These are phyloP conservation scores for Eolophus roseicapilla DNA, from an alignment of 2,113 vertebrate genomes.

Conservation along the genomic window DNA sequence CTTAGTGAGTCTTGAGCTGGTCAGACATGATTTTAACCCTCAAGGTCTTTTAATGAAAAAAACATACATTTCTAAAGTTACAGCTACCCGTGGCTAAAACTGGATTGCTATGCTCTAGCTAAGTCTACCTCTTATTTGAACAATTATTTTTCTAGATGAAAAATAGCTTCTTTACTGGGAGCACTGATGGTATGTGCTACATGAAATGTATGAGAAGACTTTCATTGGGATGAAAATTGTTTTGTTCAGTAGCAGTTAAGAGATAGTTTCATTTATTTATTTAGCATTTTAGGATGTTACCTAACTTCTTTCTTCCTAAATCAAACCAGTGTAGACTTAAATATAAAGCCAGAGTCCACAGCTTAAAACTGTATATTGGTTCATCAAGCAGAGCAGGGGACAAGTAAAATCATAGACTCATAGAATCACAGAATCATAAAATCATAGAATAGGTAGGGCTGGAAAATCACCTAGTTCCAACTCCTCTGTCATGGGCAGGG, in stretches of 20 bases:
- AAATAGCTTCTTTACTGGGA: background rate
- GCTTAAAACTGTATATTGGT: background rate
- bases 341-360: background rate
- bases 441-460: background rate
- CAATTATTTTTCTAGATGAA: background rate
- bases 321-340: background rate
- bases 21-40: background rate
- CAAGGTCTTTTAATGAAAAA: slow-evolving; percentile 17
- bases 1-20: background rate
- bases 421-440: background rate
- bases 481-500: background rate
- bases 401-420: background rate
- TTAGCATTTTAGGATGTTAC: background rate
- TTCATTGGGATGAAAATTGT: background rate
- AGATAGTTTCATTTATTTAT: background rate
- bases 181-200: background rate
- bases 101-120: background rate
- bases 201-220: background rate
- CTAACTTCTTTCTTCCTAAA: background rate
- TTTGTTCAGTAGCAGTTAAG: background rate
- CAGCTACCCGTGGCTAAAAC: slow-evolving; percentile 1
- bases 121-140: background rate
- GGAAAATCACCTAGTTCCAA: background rate
- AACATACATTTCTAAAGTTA: background rate
- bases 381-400: background rate